These are phyloP conservation scores for Chitala chitala DNA, from an alignment of 2,113 vertebrate species.

Conservation along the genomic window DNA sequence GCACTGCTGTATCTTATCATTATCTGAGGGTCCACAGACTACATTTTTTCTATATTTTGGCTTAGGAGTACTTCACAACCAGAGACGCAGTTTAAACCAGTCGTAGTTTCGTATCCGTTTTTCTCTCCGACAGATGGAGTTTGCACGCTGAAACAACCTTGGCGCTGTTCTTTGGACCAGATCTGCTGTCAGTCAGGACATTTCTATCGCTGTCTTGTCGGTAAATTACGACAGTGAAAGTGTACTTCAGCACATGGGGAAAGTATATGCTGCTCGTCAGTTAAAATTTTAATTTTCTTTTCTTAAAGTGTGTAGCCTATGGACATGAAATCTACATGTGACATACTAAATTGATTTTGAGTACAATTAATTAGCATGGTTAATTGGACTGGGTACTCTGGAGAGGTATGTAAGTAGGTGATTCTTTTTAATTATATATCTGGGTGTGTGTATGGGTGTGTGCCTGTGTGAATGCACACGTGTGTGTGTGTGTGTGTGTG, in stretches of 20 bases:
- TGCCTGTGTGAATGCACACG: too few species aligned
- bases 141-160: neutral
- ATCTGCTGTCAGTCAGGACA: neutral
- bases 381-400: neutral
- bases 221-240: neutral
- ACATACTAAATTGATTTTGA: constrained; percentile 5
- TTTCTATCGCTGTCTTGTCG: neutral
- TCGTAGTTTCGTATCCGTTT: neutral
- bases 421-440: constrained; percentile 1
- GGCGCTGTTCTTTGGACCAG: neutral
- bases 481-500: neutral
- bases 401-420: neutral
- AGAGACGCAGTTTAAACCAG: neutral
- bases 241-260: neutral
- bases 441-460: neutral
- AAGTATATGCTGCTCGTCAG: neutral
- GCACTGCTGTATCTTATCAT: constrained; percentile 33
- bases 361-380: constrained; percentile 8
- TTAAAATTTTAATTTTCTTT: constrained; percentile 2
- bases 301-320: neutral
- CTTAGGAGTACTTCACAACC: neutral
- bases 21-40: constrained; percentile 18
- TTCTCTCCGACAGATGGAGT: neutral
- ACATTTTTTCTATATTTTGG: constrained; percentile 8
- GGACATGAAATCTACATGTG: neutral